Percentiles rank a stretch among this genome's conserved stretches.
These are phyloP conservation scores for Pygmarrhopalites habei DNA, from an alignment of 1,140 invertebrate genomes.

Conservation along the genomic window DNA sequence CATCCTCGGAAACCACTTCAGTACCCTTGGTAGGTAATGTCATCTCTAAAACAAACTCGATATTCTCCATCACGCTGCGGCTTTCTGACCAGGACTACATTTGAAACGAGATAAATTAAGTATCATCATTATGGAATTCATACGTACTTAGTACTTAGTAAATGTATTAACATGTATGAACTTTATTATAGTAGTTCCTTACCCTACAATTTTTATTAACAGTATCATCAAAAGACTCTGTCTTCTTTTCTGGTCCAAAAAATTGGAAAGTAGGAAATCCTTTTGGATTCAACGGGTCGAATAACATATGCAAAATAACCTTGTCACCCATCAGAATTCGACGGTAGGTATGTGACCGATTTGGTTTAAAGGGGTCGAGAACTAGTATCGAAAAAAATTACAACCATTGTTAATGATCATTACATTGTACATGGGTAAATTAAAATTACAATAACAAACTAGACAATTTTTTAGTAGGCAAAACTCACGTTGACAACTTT, in stretches of 20 bases:
- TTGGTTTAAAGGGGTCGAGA: conserved; percentile 8
- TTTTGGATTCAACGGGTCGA: conserved; percentile 1
- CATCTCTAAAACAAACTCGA: conserved; percentile 1
- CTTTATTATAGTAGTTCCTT: too few species aligned
- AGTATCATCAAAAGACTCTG: not conserved
- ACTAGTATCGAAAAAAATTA: too few species aligned
- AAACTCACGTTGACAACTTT: too few species aligned
- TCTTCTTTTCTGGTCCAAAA: conserved; percentile 2
- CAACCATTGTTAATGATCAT: too few species aligned
- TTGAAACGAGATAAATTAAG: not conserved
- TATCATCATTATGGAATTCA: too few species aligned
- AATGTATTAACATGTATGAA: too few species aligned
- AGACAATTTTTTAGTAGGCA: too few species aligned
- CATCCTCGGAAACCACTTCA: not conserved
- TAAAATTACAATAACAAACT: too few species aligned
- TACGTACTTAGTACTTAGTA: too few species aligned
- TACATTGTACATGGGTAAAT: too few species aligned
- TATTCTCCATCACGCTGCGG: not conserved
- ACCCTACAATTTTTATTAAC: conserved; percentile 7
- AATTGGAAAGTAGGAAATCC: conserved; percentile 7
- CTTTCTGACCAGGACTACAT: conserved; percentile 6
- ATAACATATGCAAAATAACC: conserved; percentile 10
- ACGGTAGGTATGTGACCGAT: not conserved
- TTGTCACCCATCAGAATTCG: conserved; percentile 4
- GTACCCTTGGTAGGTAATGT: not conserved